Base-by-base conservation (phyloP, 2,888 invertebrate species). In the Sarcophaga rosellei region DNA sequence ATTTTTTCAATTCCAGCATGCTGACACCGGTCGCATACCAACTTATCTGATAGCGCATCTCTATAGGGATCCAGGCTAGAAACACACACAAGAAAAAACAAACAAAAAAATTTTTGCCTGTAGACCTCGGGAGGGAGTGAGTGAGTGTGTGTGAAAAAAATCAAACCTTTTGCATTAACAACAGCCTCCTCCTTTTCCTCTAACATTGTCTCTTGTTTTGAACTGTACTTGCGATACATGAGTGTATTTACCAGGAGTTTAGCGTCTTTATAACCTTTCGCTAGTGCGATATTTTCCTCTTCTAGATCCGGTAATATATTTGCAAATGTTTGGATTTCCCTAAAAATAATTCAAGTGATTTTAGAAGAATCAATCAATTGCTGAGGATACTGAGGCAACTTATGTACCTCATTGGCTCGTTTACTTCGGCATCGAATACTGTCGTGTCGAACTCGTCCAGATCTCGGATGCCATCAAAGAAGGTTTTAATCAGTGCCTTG, bases 1-100 rank as follows among this genome's bases (percentile, higher is more conserved):
- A 15, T 20, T 15, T 57, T 45, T 45, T 59, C n/a, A 77, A 21
- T 44, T 35, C 35, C 35, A 35, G 8, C 35, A 35, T 35, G 2
- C 35, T 35, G 35, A 35, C 35, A 35, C 35, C 47, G 4, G 44
- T 45, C 4, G 21, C 4, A 66, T 79, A 47, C 85, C 85, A 85
- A 15, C 75, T 82, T 6, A 66, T 44, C 23, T 78, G 47, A 12
- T 45, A 85, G 23, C 85, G 85, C 15, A 74, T 66, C 53, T 82
- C 20, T 44, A 85, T 79, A 11, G 81, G 79, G 44, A 62, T 57
- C 63, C 20, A 68, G 47, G 61, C 85, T 85, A 53, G 53, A 78
- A 25, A 1, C 8, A 10, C 35, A 35, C 6, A 35, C 6, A 35
- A 35, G 6, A 35, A 35, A 35, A 35, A 25, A n/a, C n/a, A n/a